phyloP scores from a whole-genome alignment of 2,888 invertebrate genomes.

The Papilio demoleus region DNA sequence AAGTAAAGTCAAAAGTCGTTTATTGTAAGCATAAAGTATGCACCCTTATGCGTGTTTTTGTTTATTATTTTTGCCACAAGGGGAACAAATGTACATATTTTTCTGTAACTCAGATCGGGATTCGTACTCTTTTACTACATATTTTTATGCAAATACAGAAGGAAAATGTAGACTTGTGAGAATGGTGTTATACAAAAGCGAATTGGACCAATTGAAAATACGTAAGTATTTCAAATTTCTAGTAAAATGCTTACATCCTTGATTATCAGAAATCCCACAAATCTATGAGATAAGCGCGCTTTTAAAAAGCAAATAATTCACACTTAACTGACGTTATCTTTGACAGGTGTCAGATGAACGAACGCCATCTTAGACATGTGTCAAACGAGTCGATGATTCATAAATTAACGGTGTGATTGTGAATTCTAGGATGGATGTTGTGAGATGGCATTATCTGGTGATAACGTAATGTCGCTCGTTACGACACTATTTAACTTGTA shows the following conservation, averaged over 20 bases:
- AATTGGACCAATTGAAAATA: not conserved
- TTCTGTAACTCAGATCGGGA: too few species aligned
- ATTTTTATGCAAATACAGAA: not conserved
- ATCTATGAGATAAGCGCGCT: conserved; percentile 47
- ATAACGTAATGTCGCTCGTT: conserved; percentile 42
- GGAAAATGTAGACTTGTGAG: not conserved
- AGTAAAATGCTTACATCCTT: conserved; percentile 3
- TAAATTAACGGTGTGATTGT: conserved; percentile 51
- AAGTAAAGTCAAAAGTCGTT: not conserved
- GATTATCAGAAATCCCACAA: conserved; percentile 43
- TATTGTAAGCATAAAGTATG: conserved; percentile 3
- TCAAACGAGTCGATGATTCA: conserved; percentile 45
- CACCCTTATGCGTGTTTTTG: not conserved
- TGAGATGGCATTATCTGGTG: conserved; percentile 43
- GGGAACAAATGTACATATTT: not conserved
- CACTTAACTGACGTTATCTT: conserved; percentile 67
- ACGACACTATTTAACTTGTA: conserved; percentile 43
- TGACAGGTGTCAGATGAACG: conserved; percentile 49
- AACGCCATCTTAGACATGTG: conserved; percentile 39
- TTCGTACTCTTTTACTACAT: too few species aligned
- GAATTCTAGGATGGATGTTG: conserved; percentile 44
- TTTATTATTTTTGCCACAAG: not conserved
- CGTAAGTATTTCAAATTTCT: not conserved
- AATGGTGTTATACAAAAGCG: not conserved
- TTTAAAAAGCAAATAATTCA: conserved; percentile 77